phyloP scores from a whole-genome alignment of 2,113 vertebrate species.

The Gavia stellata region DNA sequence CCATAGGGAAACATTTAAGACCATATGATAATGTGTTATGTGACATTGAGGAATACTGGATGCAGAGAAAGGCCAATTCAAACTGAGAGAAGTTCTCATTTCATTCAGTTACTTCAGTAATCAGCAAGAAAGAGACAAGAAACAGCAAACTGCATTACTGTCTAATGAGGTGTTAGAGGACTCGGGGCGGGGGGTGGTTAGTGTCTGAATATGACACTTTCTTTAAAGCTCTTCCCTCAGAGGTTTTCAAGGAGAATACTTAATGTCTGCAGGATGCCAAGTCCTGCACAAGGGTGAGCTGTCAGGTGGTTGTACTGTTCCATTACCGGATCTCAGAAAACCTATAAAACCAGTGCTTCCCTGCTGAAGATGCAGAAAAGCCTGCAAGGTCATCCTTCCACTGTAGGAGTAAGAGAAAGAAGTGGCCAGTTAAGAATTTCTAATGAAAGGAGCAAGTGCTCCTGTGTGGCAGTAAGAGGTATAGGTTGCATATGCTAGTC shows the following conservation, averaged over 20 bases:
- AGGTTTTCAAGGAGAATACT: neutral
- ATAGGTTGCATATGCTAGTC: neutral
- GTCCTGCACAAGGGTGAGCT: neutral
- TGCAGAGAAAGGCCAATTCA: neutral
- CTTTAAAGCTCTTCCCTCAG: neutral
- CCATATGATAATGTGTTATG: neutral
- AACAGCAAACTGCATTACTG: neutral
- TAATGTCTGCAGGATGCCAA: neutral
- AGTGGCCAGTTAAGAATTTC: neutral
- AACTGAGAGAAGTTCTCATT: neutral
- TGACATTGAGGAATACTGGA: neutral
- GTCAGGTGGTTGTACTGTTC: neutral
- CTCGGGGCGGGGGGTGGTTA: rapidly evolving
- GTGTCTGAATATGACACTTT: neutral
- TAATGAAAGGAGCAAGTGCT: neutral
- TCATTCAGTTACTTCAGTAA: neutral
- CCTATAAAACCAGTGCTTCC: neutral
- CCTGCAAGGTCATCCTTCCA: neutral
- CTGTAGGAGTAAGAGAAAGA: neutral
- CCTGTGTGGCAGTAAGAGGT: neutral
- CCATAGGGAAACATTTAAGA: neutral
- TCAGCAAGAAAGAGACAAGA: neutral
- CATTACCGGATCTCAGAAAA: neutral
- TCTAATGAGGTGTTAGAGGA: neutral
- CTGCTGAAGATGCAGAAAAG: neutral